phyloP scores from a whole-genome alignment of 2,888 invertebrate genomes.

The Papilio demoleus region DNA sequence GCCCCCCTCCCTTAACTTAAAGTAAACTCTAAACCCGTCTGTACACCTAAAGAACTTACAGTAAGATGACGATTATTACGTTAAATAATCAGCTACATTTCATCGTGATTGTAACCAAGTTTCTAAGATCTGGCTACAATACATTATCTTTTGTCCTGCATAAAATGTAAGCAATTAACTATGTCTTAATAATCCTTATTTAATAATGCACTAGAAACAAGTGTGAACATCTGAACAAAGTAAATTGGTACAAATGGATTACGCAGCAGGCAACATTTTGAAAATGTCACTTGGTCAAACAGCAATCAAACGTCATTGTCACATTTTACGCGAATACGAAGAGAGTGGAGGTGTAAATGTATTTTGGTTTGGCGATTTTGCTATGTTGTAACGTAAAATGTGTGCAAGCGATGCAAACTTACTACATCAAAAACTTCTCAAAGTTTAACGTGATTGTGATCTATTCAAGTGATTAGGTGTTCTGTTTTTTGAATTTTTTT shows the following conservation, averaged over 20 bases:
- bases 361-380: constrained; percentile 61
- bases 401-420: constrained; percentile 57
- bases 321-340: constrained; percentile 34
- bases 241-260: not conserved
- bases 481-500: constrained; percentile 34
- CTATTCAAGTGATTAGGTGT: constrained; percentile 57
- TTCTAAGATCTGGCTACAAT: no score
- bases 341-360: constrained; percentile 58
- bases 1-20: no score
- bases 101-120: no score
- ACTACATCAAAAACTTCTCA: constrained; percentile 51
- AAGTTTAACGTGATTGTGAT: constrained; percentile 56
- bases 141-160: no score
- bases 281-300: constrained; percentile 12
- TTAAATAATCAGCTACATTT: no score
- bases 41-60: no score
- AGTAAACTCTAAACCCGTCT: no score
- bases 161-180: no score
- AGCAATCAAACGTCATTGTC: constrained; percentile 22
- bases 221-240: not conserved
- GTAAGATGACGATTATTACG: no score
- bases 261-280: constrained; percentile 13
- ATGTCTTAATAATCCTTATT: no score
- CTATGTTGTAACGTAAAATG: constrained; percentile 63
- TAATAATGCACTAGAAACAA: no score